Percentiles rank a stretch among this genome's conserved stretches.
Evolutionary conservation across 2,888 invertebrate genomes (phyloP).

Genomic region (Calameuta idolon): DNA sequence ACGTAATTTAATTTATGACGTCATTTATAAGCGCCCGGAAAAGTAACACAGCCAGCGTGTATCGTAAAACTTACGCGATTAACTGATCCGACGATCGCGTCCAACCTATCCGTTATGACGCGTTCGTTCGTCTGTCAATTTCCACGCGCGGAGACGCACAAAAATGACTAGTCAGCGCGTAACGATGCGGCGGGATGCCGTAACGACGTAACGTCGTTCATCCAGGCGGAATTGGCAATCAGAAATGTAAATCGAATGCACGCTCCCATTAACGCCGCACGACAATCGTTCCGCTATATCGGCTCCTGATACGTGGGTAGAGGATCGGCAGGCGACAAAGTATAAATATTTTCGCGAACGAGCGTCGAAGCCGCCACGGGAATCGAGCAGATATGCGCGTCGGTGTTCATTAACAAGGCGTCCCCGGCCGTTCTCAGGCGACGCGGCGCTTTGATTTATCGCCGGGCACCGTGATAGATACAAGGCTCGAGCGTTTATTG

Average conservation of each 20-base stretch:
- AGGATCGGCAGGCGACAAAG: not conserved
- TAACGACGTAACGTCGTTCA: not conserved
- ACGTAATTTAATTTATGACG: too few species aligned
- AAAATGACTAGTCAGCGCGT: not conserved
- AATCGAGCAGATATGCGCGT: not conserved
- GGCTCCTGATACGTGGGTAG: not conserved
- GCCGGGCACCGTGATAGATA: conserved; percentile 32
- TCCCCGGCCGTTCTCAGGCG: conserved; percentile 10
- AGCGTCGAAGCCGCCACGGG: not conserved
- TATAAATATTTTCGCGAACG: not conserved
- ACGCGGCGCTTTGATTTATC: conserved; percentile 41
- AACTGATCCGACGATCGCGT: not conserved
- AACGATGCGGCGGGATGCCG: not conserved
- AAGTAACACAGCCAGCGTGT: not conserved
- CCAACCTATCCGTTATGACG: not conserved
- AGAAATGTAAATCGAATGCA: not conserved
- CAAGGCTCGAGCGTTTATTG: conserved; percentile 34
- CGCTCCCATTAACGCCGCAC: not conserved
- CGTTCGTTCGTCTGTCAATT: not conserved
- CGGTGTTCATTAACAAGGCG: conserved; percentile 10
- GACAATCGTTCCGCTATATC: not conserved
- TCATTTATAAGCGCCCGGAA: too few species aligned
- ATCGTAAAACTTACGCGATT: not conserved
- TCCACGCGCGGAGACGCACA: not conserved
- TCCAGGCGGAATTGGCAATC: not conserved